Conservation (phyloP, 2,888 invertebrate genomes). For the Eubasilissa splendida region DNA sequence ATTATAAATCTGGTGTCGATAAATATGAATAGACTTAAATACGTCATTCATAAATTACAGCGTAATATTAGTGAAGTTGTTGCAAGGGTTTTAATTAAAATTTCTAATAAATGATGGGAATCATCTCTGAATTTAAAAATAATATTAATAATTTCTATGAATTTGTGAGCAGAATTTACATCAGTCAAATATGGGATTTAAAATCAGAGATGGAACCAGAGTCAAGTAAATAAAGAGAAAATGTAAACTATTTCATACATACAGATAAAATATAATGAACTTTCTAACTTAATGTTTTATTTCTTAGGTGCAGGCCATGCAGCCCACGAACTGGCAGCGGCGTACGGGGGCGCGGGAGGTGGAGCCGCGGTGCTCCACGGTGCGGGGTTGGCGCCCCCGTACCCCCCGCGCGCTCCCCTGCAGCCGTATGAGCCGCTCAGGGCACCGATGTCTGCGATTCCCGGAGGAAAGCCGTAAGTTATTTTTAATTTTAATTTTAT, state of each 20-base stretch:
- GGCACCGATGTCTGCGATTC: conserved; percentile 76
- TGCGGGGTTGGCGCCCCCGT: conserved; percentile 69
- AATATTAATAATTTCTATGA: too few relatives aligned
- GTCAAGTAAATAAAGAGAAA: too few relatives aligned
- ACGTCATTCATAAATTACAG: too few relatives aligned
- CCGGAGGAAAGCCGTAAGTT: conserved; percentile 89
- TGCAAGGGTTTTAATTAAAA: too few relatives aligned
- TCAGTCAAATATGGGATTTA: not conserved
- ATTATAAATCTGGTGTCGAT: not conserved
- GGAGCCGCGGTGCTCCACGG: conserved; percentile 74
- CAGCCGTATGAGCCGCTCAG: conserved; percentile 71
- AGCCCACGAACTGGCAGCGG: conserved; percentile 74
- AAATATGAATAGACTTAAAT: not conserved
- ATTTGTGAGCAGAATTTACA: too few relatives aligned
- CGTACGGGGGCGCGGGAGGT: conserved; percentile 69
- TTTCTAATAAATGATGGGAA: too few relatives aligned
- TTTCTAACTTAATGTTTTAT: conserved; percentile 7
- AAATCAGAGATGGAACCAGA: too few relatives aligned
- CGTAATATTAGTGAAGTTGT: too few relatives aligned
- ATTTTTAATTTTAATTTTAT: not conserved
- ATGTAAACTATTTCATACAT: not conserved
- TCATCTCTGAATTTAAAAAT: not conserved
- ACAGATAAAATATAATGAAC: not conserved
- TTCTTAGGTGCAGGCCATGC: conserved; percentile 70
- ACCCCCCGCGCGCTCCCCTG: conserved; percentile 71